Conservation (phyloP, 1,140 invertebrate genomes). For the Theocolax elegans region DNA sequence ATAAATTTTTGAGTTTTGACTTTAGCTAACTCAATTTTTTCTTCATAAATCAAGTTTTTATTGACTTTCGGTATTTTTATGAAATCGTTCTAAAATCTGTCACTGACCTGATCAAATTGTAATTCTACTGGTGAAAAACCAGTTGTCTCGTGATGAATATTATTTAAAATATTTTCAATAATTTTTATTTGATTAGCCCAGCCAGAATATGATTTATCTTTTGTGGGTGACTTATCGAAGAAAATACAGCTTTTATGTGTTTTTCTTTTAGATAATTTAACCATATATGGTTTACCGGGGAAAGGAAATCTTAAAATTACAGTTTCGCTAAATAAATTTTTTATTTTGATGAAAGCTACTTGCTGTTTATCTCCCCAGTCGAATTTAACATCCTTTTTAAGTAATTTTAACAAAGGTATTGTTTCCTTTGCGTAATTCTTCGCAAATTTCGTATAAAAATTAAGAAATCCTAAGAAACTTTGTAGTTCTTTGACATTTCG, state of each 20-base stretch:
- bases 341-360: conserved; percentile 2
- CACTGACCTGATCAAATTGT: too few species aligned
- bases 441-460: conserved; percentile 62
- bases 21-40: too few species aligned
- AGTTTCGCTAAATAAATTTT: too few species aligned
- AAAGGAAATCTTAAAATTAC: too few species aligned
- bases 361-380: neutral
- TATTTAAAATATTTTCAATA: conserved; percentile 21
- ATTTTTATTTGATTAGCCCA: neutral
- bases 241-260: conserved; percentile 17
- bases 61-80: too few species aligned
- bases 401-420: too few species aligned
- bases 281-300: conserved; percentile 12
- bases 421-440: conserved; percentile 40
- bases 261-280: neutral
- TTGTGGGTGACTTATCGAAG: conserved; percentile 27
- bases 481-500: conserved; percentile 56
- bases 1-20: too few species aligned
- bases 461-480: conserved; percentile 61
- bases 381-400: conserved; percentile 11
- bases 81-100: too few species aligned
- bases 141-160: conserved; percentile 21
- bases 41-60: too few species aligned
- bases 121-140: conserved; percentile 23
- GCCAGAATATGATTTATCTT: too few species aligned